These are phyloP conservation scores for Platycheirus rosarum DNA, from an alignment of 2,888 invertebrate species.

Conservation along the genomic window DNA sequence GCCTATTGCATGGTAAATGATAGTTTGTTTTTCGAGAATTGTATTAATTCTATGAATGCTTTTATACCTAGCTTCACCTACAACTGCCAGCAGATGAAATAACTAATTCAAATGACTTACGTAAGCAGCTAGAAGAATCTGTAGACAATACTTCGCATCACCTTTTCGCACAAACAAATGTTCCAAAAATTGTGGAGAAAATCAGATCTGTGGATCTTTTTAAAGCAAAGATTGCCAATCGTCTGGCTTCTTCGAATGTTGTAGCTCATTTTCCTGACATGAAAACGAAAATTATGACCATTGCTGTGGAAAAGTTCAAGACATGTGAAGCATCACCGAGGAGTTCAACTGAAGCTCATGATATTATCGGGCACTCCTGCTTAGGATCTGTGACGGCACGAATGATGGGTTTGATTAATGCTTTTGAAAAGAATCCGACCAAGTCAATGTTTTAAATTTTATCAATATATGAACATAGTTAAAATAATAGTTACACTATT, in stretches of 20 bases:
- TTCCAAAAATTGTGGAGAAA: constrained; percentile 1
- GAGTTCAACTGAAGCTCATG: background rate
- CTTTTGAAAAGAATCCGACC: constrained; percentile 17
- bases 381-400: constrained; percentile 20
- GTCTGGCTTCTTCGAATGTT: background rate
- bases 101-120: background rate
- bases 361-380: constrained; percentile 2
- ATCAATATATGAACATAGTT: background rate
- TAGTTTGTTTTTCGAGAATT: too few species aligned
- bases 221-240: constrained; percentile 21
- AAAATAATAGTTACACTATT: too few species aligned
- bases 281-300: constrained; percentile 15
- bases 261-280: constrained; percentile 15
- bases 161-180: background rate
- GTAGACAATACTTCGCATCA: constrained; percentile 13
- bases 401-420: constrained; percentile 29
- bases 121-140: background rate
- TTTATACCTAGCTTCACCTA: background rate
- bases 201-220: constrained; percentile 21
- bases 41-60: too few species aligned
- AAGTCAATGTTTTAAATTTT: background rate
- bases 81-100: background rate
- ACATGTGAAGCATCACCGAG: constrained; percentile 17
- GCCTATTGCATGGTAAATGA: constrained; percentile 4
- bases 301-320: constrained; percentile 24